Percentiles rank a stretch among this genome's conserved stretches.
These are phyloP conservation scores for Isaurus tuberculatus DNA, from an alignment of 92 coral and sea anemone genomes.

Conservation along the genomic window DNA sequence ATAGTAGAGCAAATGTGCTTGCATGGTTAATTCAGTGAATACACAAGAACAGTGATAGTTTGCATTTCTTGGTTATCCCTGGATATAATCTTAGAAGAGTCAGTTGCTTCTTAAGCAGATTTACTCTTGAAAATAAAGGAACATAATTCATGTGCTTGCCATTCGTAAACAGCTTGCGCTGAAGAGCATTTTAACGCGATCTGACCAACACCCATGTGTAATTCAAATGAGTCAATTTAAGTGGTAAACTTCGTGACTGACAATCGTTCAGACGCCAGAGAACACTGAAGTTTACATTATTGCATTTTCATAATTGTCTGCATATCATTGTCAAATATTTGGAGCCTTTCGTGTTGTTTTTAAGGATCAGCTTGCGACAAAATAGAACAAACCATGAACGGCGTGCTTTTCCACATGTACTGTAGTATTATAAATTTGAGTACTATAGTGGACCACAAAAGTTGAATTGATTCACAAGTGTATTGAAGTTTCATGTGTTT, in stretches of 20 bases:
- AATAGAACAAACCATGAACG: neutral
- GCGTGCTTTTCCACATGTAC: neutral
- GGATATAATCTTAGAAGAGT: neutral
- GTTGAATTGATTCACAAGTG: neutral
- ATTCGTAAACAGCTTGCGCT: conserved; percentile 23
- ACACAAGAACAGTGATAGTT: neutral
- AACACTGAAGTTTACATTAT: neutral
- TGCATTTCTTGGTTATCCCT: neutral
- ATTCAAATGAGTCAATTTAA: neutral
- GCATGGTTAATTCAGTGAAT: conserved; percentile 35
- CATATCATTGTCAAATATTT: neutral
- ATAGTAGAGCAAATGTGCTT: neutral
- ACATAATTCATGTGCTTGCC: neutral
- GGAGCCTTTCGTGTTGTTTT: neutral
- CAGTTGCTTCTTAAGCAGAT: neutral
- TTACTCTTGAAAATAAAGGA: neutral
- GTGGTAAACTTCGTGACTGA: conserved; percentile 18
- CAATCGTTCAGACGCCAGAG: neutral
- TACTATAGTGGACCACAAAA: neutral
- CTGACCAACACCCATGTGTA: conserved; percentile 48
- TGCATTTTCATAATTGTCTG: conserved; percentile 19
- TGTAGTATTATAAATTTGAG: neutral
- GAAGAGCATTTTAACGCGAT: neutral
- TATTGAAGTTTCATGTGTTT: neutral
- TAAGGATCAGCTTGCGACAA: neutral